phyloP scores from a whole-genome alignment of 2,797 vertebrate genomes.

The Salarias fasciatus region DNA sequence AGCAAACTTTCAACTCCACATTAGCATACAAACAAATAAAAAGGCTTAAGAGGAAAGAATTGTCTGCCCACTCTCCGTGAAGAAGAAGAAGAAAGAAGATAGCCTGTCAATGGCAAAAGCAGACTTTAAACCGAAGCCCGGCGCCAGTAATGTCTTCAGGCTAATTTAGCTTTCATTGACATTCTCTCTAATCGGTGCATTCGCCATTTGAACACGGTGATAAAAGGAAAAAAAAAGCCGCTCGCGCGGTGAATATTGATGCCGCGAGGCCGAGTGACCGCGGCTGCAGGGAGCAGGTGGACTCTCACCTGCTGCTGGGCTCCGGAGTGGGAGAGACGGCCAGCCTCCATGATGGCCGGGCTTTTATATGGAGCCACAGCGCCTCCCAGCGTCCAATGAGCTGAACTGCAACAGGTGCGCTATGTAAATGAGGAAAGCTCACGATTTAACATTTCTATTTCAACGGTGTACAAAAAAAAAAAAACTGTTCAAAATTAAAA shows the following conservation, averaged over 20 bases:
- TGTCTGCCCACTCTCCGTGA: conserved; percentile 30
- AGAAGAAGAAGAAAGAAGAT: background rate
- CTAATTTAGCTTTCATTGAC: conserved; percentile 64
- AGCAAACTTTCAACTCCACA: conserved; percentile 22
- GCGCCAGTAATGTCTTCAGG: conserved; percentile 36
- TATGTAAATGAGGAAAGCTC: no score
- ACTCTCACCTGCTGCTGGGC: conserved; percentile 17
- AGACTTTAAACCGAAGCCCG: conserved; percentile 4
- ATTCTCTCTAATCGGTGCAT: conserved; percentile 54
- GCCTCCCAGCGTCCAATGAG: conserved; percentile 62
- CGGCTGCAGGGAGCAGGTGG: conserved; percentile 25
- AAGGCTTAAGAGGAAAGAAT: conserved; percentile 11
- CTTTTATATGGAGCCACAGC: conserved; percentile 68
- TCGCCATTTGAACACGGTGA: conserved; percentile 51
- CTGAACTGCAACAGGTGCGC: background rate
- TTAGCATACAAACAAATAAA: conserved; percentile 57
- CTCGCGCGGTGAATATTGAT: conserved; percentile 43
- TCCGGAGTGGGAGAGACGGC: no score
- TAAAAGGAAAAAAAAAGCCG: conserved; percentile 22
- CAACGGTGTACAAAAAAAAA: no score
- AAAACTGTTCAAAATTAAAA: no score
- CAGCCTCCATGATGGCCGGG: no score
- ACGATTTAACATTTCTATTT: no score
- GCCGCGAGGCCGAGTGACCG: background rate
- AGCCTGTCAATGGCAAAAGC: conserved; percentile 22